phyloP scores from a whole-genome alignment of 2,797 vertebrate species.

The Ctenopoma multispine region DNA sequence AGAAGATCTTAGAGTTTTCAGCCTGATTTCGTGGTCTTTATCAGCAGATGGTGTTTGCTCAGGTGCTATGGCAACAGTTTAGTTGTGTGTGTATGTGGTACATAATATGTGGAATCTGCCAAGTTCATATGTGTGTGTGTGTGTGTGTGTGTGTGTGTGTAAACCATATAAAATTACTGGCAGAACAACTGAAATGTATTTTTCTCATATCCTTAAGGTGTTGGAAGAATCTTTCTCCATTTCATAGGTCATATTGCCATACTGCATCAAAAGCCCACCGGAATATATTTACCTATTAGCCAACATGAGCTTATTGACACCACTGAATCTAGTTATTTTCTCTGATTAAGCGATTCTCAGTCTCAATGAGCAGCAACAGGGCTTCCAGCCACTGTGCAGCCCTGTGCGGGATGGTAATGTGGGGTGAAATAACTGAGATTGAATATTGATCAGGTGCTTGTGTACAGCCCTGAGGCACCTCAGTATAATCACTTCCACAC shows the following conservation, averaged over 20 bases:
- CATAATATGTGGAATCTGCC: too few relatives aligned
- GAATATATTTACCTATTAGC: constrained; percentile 35
- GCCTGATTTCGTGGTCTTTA: too few relatives aligned
- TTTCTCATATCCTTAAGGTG: constrained; percentile 27
- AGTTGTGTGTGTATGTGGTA: background rate
- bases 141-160: background rate
- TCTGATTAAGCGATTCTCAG: constrained; percentile 66
- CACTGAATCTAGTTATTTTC: constrained; percentile 58
- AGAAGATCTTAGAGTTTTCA: too few relatives aligned
- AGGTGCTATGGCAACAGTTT: too few relatives aligned
- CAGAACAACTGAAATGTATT: constrained; percentile 23
- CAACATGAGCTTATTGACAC: constrained; percentile 50
- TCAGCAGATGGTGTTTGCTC: too few relatives aligned
- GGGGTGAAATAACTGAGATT: constrained; percentile 73
- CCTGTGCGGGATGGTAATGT: constrained; percentile 60
- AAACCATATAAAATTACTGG: constrained; percentile 10
- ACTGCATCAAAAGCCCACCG: constrained; percentile 27
- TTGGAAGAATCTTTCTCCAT: constrained; percentile 16
- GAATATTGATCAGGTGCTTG: constrained; percentile 79
- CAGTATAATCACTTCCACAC: constrained; percentile 67
- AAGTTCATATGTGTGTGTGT: too few relatives aligned
- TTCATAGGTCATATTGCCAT: constrained; percentile 37
- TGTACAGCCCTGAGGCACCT: constrained; percentile 63
- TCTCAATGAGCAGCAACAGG: constrained; percentile 29
- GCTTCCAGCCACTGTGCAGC: constrained; percentile 54